Percentiles rank a stretch among this genome's conserved stretches.
These are phyloP conservation scores for Cheilosia pagana DNA, from an alignment of 2,888 invertebrate species.

Conservation along the genomic window DNA sequence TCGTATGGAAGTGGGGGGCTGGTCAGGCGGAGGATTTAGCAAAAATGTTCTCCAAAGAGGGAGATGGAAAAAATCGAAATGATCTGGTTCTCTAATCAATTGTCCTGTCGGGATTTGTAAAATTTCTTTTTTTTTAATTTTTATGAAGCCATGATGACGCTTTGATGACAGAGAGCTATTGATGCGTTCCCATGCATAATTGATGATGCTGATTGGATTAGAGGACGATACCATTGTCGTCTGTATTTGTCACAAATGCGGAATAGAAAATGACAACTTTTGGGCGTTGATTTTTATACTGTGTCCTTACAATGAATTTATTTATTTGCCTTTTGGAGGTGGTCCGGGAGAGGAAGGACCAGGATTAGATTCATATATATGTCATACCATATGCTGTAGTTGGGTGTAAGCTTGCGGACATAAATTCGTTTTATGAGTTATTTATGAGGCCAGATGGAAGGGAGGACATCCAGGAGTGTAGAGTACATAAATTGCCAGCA, in stretches of 20 bases:
- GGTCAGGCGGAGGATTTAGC: not conserved
- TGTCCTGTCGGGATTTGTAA: constrained; percentile 66
- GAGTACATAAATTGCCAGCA: too few species aligned
- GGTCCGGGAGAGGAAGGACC: too few species aligned
- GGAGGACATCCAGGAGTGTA: too few species aligned
- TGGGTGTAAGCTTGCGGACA: too few species aligned
- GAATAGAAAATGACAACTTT: constrained; percentile 28
- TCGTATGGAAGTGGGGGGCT: not conserved
- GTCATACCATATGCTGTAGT: too few species aligned
- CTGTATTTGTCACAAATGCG: constrained; percentile 16
- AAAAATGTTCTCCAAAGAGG: constrained; percentile 7
- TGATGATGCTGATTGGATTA: constrained; percentile 69
- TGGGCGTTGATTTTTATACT: not conserved
- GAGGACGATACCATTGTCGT: constrained; percentile 13
- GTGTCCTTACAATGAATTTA: constrained; percentile 10
- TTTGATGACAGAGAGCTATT: constrained; percentile 49
- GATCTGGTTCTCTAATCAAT: constrained; percentile 62
- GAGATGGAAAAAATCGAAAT: constrained; percentile 4
- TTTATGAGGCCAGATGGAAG: too few species aligned
- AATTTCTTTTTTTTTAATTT: constrained; percentile 55
- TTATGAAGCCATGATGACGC: constrained; percentile 52
- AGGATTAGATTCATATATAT: too few species aligned
- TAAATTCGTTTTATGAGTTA: too few species aligned
- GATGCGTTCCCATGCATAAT: constrained; percentile 62
- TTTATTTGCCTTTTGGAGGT: constrained; percentile 21